These are phyloP conservation scores for Atherix ibis DNA, from an alignment of 2,888 invertebrate genomes.

Conservation along the genomic window DNA sequence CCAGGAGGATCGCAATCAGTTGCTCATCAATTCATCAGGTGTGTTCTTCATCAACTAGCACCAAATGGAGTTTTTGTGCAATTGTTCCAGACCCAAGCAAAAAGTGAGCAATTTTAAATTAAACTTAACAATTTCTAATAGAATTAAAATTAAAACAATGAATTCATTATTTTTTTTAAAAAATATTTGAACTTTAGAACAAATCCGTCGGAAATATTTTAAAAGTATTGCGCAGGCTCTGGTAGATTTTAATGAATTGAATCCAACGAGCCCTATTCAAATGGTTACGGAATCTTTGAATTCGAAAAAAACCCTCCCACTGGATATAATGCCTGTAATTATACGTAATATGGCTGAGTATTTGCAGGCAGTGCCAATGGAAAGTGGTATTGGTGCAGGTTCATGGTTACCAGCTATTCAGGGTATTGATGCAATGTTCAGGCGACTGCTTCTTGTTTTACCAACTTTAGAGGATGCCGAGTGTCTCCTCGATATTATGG, in stretches of 20 bases:
- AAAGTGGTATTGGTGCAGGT: constrained; percentile 51
- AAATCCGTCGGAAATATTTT: constrained; percentile 64
- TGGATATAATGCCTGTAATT: constrained; percentile 57
- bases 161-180: too few relatives aligned
- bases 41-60: constrained; percentile 89
- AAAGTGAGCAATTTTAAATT: too few relatives aligned
- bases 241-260: constrained; percentile 90
- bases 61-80: constrained; percentile 95
- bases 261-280: constrained; percentile 86
- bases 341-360: constrained; percentile 87
- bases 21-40: constrained; percentile 91
- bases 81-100: constrained; percentile 80
- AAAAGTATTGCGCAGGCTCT: constrained; percentile 86
- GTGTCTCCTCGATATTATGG: constrained; percentile 59
- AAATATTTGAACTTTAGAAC: constrained; percentile 23
- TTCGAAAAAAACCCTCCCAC: constrained; percentile 56
- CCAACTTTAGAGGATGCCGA: constrained; percentile 53
- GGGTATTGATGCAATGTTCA: constrained; percentile 74
- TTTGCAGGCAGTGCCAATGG: constrained; percentile 78
- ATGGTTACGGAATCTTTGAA: constrained; percentile 60
- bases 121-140: too few relatives aligned
- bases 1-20: constrained; percentile 92
- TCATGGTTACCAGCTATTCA: constrained; percentile 69
- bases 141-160: too few relatives aligned
- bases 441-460: constrained; percentile 55